Base-by-base conservation (phyloP, 2,888 invertebrate genomes). In the Torymus auratus region DNA sequence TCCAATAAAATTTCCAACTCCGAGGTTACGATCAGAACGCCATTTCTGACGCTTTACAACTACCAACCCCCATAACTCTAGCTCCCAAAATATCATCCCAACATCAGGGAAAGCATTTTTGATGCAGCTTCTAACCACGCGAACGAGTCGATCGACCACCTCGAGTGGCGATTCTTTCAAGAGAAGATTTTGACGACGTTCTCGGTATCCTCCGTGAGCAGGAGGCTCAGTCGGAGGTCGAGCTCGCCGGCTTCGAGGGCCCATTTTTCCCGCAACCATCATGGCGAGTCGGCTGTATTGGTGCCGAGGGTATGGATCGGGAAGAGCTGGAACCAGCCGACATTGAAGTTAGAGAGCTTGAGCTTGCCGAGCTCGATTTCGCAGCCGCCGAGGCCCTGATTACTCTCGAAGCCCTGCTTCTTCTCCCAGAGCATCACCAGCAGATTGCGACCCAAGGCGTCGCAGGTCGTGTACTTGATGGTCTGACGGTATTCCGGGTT, bases 341-440 rank as follows among this genome's bases (percentile, higher is more conserved):
- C 94, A 64, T 96, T 96, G 86, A 96, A 94, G 89, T 95, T 95
- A 50, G 96, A 95, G 83, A 97, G 93, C 67, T 95, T 94, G 79
- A 98, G 92, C 87, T 95, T 94, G 91, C 97, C 96, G 83, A 98
- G 93, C 84, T 95, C 94, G 84, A 98, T 95, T 91, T 97, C 96
- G 0, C 95, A 96, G 65, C 97, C 97, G 13, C 98, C 97, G 61
- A 98, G 92, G 20, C 93, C 93, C 76, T 91, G 91, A 81, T 97
- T 97, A 91, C 96, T 96, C 88, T 96, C 96, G 91, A 96, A 96
- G 2, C 96, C 96, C 81, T 96, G 95, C 89, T 96, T 96, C 81
- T 96, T 94, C 88, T 97, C 97, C 97, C 98, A 98, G 69, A 98
- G 93, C 96, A 97, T 97, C 74, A 97, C 96, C 84, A 97, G 94